phyloP scores from a whole-genome alignment of 2,888 invertebrate species.

The Unio pictorum region DNA sequence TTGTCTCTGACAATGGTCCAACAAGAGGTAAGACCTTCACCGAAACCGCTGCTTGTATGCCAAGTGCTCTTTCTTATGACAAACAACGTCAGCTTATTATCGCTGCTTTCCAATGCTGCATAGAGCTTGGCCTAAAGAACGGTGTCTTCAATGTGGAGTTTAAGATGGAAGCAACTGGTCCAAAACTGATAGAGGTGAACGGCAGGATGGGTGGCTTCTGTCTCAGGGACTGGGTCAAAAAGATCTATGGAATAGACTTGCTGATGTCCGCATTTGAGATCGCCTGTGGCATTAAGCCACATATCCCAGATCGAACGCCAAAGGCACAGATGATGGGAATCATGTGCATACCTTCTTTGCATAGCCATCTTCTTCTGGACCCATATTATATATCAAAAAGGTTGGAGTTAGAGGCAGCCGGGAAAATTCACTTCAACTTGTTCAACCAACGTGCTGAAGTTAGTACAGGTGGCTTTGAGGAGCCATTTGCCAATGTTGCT shows the following conservation, averaged over 20 bases:
- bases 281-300: constrained; percentile 2
- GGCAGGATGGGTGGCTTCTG: constrained; percentile 15
- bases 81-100: constrained; percentile 35
- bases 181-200: constrained; percentile 9
- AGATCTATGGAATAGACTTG: constrained; percentile 8
- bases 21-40: constrained; percentile 30
- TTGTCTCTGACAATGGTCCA: constrained; percentile 54
- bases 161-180: constrained; percentile 12
- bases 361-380: background rate
- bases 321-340: constrained; percentile 4
- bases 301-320: background rate
- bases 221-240: constrained; percentile 12
- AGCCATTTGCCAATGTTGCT: constrained; percentile 10
- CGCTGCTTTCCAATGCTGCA: constrained; percentile 12
- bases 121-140: constrained; percentile 1
- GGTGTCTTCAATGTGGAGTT: constrained; percentile 13
- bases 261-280: background rate
- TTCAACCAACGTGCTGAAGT: background rate
- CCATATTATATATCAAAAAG: background rate
- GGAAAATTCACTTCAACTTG: background rate
- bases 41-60: constrained; percentile 48
- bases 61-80: constrained; percentile 31
- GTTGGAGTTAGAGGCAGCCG: background rate
- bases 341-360: background rate
- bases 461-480: constrained; percentile 1